Conservation (phyloP, 2,888 invertebrate genomes). For the Leptarthrus brevirostris region DNA sequence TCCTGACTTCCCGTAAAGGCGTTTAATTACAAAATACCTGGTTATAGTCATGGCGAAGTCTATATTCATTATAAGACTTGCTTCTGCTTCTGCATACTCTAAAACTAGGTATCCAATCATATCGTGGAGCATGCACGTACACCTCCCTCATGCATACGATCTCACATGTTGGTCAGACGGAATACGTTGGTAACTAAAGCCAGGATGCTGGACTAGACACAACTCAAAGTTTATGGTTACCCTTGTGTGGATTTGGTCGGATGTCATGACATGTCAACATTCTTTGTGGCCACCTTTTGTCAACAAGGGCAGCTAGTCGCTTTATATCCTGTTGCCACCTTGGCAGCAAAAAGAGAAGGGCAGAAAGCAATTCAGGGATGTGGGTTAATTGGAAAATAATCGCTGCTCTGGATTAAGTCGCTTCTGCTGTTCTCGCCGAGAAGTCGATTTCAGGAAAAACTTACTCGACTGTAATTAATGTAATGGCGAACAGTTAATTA, state of each 20-base stretch:
- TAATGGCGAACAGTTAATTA: slow-evolving; percentile 45
- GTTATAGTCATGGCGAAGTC: slow-evolving; percentile 45
- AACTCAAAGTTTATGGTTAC: slow-evolving; percentile 47
- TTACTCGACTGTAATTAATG: slow-evolving; percentile 42
- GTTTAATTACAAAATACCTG: slow-evolving; percentile 54
- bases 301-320: slow-evolving; percentile 35
- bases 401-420: slow-evolving; percentile 47
- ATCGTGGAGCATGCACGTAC: slow-evolving; percentile 32
- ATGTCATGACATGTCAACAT: slow-evolving; percentile 53
- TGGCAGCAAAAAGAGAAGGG: background rate
- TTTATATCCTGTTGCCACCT: slow-evolving; percentile 35
- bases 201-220: slow-evolving; percentile 50
- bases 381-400: slow-evolving; percentile 53
- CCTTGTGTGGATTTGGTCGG: slow-evolving; percentile 49
- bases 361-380: slow-evolving; percentile 13
- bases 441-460: slow-evolving; percentile 4
- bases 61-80: slow-evolving; percentile 47
- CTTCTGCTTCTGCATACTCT: slow-evolving; percentile 36
- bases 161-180: background rate
- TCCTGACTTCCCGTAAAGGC: slow-evolving; percentile 48
- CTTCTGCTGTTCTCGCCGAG: slow-evolving; percentile 22
- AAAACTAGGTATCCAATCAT: slow-evolving; percentile 50
- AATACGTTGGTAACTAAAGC: background rate
- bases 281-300: slow-evolving; percentile 52
- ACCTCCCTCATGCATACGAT: slow-evolving; percentile 30